phyloP scores from a whole-genome alignment of 1,140 invertebrate species.

The Bombus soroeensis region DNA sequence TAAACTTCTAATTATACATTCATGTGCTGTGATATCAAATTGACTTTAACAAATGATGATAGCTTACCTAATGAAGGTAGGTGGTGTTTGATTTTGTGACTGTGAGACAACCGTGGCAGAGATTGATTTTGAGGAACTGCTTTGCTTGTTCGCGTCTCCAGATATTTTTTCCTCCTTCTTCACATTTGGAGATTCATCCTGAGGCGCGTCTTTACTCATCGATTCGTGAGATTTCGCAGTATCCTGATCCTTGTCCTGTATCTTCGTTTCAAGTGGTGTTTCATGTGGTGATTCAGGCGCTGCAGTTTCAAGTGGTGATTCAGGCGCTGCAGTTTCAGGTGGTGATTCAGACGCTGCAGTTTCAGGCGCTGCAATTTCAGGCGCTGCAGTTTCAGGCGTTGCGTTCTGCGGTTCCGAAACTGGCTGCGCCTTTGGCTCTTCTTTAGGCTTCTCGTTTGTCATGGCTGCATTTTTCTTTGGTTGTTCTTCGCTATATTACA shows the following conservation, averaged over 20 bases:
- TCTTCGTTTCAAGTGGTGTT: background rate
- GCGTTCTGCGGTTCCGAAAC: background rate
- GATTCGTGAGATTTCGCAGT: constrained; percentile 10
- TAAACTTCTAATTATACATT: background rate
- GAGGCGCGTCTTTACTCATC: constrained; percentile 7
- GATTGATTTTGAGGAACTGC: constrained; percentile 70
- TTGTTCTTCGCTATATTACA: constrained; percentile 66
- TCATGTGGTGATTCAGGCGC: background rate
- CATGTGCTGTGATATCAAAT: background rate
- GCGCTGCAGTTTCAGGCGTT: background rate
- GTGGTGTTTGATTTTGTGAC: constrained; percentile 67
- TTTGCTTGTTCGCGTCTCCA: constrained; percentile 27
- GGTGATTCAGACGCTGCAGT: too few relatives aligned
- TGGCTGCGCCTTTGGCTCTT: constrained; percentile 7
- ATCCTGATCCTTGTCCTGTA: background rate
- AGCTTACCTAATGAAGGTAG: constrained; percentile 76
- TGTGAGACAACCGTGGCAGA: constrained; percentile 66
- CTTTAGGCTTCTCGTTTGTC: constrained; percentile 34
- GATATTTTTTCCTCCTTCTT: constrained; percentile 19
- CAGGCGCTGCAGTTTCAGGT: too few relatives aligned
- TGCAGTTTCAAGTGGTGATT: too few relatives aligned
- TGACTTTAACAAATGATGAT: too few relatives aligned
- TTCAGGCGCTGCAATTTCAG: too few relatives aligned
- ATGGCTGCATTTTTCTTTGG: constrained; percentile 54
- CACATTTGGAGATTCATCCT: background rate